These are phyloP conservation scores for Mechanitis messenoides DNA, from an alignment of 2,888 invertebrate genomes.

Conservation along the genomic window DNA sequence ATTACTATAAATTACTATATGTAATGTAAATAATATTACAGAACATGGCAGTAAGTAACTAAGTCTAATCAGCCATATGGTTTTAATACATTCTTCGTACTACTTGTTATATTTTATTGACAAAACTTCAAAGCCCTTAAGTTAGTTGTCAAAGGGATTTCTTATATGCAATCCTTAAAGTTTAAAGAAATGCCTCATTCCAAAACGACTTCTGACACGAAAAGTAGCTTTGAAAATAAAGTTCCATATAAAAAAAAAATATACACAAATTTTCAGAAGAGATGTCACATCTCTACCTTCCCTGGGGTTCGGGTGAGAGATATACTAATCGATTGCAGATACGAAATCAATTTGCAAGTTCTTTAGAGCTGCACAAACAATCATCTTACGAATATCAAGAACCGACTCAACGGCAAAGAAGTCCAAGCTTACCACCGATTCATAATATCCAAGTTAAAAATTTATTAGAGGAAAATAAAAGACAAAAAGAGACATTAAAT, in stretches of 20 bases:
- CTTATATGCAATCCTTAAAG: conserved; percentile 44
- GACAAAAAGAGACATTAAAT: conserved; percentile 48
- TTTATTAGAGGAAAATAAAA: conserved; percentile 47
- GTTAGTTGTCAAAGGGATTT: conserved; percentile 47
- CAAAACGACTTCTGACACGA: conserved; percentile 41
- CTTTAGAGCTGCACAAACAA: conserved; percentile 63
- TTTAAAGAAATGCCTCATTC: conserved; percentile 49
- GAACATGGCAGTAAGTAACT: no score
- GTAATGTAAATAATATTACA: background rate
- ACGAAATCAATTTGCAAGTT: conserved; percentile 70
- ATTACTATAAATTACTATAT: no score
- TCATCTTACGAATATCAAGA: conserved; percentile 66
- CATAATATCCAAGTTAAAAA: conserved; percentile 58
- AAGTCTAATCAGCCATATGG: no score
- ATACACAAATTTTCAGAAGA: conserved; percentile 79
- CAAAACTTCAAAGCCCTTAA: conserved; percentile 65
- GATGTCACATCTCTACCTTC: conserved; percentile 85
- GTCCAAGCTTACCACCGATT: conserved; percentile 83
- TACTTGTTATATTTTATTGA: conserved; percentile 56
- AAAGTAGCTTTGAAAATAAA: conserved; percentile 15
- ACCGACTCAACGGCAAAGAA: conserved; percentile 70
- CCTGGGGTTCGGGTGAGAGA: conserved; percentile 81
- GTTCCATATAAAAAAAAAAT: conserved; percentile 12
- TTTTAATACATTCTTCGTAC: conserved; percentile 27
- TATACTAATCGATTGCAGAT: conserved; percentile 62